phyloP scores from a whole-genome alignment of 1,140 invertebrate species.

The Zaprionus ornatus region DNA sequence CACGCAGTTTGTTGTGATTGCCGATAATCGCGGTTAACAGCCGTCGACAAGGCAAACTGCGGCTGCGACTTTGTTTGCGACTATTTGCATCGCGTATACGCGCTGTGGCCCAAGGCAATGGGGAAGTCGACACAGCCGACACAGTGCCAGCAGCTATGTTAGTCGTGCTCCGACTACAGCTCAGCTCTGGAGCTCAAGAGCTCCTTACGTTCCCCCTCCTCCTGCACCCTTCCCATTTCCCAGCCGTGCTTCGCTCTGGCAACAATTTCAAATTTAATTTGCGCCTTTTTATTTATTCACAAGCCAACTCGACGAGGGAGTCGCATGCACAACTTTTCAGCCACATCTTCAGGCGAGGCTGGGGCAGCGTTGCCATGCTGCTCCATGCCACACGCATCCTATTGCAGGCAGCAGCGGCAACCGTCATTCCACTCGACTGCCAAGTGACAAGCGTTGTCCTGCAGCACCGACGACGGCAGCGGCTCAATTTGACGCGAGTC shows the following conservation, averaged over 20 bases:
- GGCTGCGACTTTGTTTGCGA: neutral
- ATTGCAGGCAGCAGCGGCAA: constrained; percentile 26
- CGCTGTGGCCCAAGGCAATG: neutral
- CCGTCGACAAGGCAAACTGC: constrained; percentile 6
- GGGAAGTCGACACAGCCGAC: neutral
- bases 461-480: neutral
- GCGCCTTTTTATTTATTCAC: constrained; percentile 72
- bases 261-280: constrained; percentile 74
- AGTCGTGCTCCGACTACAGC: too few species aligned
- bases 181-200: too few species aligned
- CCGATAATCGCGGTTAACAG: constrained; percentile 32
- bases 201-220: too few species aligned
- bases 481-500: constrained; percentile 46
- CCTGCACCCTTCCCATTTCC: neutral
- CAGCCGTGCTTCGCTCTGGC: constrained; percentile 1
- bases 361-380: too few species aligned
- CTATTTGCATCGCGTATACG: constrained; percentile 31
- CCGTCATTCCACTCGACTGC: constrained; percentile 25
- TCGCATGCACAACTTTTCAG: neutral
- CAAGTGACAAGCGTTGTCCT: constrained; percentile 26
- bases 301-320: constrained; percentile 31
- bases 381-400: constrained; percentile 17
- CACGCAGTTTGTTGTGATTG: constrained; percentile 23
- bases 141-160: constrained; percentile 1
- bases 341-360: neutral